Base-by-base conservation (phyloP, 2,113 vertebrate species). In the Oryzias melastigma region DNA sequence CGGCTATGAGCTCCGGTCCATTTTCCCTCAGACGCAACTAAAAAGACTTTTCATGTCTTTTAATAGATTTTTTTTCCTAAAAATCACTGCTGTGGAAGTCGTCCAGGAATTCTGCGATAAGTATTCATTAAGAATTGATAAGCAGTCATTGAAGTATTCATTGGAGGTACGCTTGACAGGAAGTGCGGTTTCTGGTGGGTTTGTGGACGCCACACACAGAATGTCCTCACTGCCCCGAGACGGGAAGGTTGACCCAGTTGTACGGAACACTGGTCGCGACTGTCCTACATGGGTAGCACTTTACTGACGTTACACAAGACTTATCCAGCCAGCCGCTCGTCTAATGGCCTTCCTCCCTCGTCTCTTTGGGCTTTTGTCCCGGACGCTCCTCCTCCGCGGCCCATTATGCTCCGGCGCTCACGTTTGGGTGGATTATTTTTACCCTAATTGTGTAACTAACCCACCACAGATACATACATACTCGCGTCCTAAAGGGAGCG, bases 221-320 rank as follows among this genome's bases (percentile, higher is more conserved):
- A 85, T 60, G 80, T 72, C 84, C 78, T 75, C 47, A 29, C 65
- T 82, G 82, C 79, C 82, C 81, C 66, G 24, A 80, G 83, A 84
- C 3, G 70, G 65, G 68, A 73, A 75, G 68, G 58, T 65, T 90
- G 89, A 89, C 90, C 85, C 83, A 90, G 79, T 89, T 91, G 85
- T 85, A 62, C 65, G 77, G 78, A 71, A 83, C 85, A 82, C 80
- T 78, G 85, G 86, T 87, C 71, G 63, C 81, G 84, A 74, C 80
- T 86, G 88, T 84, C 81, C 84, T 86, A 87, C 86, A 89, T 87
- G 86, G 68, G 75, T 35, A 54, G 77, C 81, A 77, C 86, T 84
- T 83, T 68, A 73, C 62, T 52, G 59, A 65, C 24, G 71, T 85
- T 84, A 86, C 82, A 85, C 85, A 90, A 86, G 82, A 62, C 75